phyloP scores from a whole-genome alignment of 2,113 vertebrate species.

The Gobiocypris rarus region DNA sequence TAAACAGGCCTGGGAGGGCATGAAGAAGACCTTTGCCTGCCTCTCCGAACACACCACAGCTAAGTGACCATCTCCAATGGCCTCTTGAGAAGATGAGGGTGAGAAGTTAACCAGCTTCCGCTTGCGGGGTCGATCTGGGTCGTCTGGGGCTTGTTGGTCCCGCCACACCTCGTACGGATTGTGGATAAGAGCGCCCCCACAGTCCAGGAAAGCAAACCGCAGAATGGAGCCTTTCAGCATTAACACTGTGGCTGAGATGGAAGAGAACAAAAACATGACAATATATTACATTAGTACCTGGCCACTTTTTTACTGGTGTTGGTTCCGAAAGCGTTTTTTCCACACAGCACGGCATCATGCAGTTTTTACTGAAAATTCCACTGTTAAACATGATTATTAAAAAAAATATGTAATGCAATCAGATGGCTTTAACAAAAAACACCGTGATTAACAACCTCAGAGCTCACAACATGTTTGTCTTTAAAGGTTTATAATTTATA shows the following conservation, averaged over 20 bases:
- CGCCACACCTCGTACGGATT: conserved; percentile 92
- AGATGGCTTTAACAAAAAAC: too few species aligned
- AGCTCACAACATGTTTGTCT: too few species aligned
- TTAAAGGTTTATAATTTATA: too few species aligned
- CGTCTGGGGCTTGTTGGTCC: conserved; percentile 84
- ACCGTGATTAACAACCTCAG: too few species aligned
- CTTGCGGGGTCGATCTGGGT: conserved; percentile 84
- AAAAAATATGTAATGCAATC: too few species aligned
- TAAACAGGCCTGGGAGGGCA: conserved; percentile 96
- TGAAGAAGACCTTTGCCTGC: conserved; percentile 97
- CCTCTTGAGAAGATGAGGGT: conserved; percentile 87
- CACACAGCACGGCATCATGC: too few species aligned
- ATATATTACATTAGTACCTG: too few species aligned
- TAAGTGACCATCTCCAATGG: conserved; percentile 87
- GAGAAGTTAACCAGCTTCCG: conserved; percentile 90
- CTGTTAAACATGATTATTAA: too few species aligned
- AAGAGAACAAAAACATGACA: conserved; percentile 3
- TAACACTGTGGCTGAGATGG: conserved; percentile 82
- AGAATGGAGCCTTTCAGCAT: conserved; percentile 92
- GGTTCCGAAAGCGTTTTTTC: background rate
- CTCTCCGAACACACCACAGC: conserved; percentile 94
- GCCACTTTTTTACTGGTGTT: background rate
- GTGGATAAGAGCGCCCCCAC: conserved; percentile 81
- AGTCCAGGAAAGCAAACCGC: conserved; percentile 89
- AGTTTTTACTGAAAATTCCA: too few species aligned